A percentile compares a stretch with the other conserved stretches of the same genome.
These are phyloP conservation scores for Centropyge bicolor DNA, from an alignment of 2,797 vertebrate species.

Conservation along the genomic window DNA sequence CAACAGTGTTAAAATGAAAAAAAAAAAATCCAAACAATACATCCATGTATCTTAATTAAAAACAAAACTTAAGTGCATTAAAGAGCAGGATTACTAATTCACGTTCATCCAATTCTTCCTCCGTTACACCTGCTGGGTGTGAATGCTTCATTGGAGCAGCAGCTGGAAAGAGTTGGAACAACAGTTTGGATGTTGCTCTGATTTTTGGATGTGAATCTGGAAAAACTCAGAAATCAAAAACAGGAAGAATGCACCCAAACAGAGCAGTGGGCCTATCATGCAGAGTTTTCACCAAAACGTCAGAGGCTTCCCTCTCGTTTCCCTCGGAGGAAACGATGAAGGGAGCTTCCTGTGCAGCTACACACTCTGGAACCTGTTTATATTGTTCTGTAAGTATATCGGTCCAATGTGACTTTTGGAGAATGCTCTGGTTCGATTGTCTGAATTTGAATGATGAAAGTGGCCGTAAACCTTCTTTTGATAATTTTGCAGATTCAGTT, in stretches of 20 bases:
- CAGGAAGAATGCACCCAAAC: conserved; percentile 56
- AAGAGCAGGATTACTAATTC: not conserved
- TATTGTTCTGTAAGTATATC: conserved; percentile 9
- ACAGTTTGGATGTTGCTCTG: not conserved
- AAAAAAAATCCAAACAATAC: not conserved
- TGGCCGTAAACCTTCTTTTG: too few species aligned
- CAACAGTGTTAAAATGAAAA: not conserved
- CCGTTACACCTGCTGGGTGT: conserved; percentile 2
- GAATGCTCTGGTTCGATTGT: not conserved
- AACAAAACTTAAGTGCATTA: not conserved
- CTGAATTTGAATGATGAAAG: not conserved
- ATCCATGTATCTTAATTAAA: not conserved
- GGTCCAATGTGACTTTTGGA: not conserved
- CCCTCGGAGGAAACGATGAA: conserved; percentile 39
- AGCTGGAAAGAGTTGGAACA: not conserved
- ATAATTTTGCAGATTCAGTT: too few species aligned
- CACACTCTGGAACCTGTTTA: conserved; percentile 9
- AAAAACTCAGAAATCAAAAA: conserved; percentile 38
- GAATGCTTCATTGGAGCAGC: not conserved
- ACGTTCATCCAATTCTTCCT: not conserved
- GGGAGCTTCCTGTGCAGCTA: conserved; percentile 26
- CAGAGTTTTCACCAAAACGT: conserved; percentile 42
- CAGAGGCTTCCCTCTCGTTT: conserved; percentile 41
- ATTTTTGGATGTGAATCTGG: conserved; percentile 21
- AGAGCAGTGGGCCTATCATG: not conserved